Conservation (phyloP, 2,888 invertebrate genomes). For the Dermolepida albohirtum region DNA sequence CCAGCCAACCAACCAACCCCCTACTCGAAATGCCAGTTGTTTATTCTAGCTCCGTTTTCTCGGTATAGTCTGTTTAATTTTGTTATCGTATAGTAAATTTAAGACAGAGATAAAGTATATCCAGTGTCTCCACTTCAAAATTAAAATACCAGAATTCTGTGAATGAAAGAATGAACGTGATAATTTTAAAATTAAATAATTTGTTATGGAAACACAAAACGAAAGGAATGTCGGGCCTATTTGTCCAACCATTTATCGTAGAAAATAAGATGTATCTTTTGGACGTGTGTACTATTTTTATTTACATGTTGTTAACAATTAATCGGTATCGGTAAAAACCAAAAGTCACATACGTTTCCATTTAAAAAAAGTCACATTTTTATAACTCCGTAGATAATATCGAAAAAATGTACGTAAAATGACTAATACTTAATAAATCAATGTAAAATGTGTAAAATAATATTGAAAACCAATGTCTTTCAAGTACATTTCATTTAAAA, state of each 20-base stretch:
- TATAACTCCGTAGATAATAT: no score
- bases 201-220: slow-evolving; percentile 17
- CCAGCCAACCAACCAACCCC: no score
- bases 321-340: slow-evolving; percentile 10
- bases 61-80: slow-evolving; percentile 21
- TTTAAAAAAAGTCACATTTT: no score
- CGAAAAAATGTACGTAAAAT: no score
- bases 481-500: no score
- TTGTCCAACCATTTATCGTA: slow-evolving; percentile 9
- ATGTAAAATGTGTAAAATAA: no score
- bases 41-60: slow-evolving; percentile 22
- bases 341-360: no score
- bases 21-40: slow-evolving; percentile 3
- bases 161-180: slow-evolving; percentile 3
- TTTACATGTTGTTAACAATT: slow-evolving; percentile 20
- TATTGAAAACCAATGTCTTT: no score
- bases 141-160: slow-evolving; percentile 4
- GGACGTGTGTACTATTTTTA: slow-evolving; percentile 16
- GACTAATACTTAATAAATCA: no score
- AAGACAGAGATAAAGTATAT: slow-evolving; percentile 16
- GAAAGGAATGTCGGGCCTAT: slow-evolving; percentile 4
- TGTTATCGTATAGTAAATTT: slow-evolving; percentile 23
- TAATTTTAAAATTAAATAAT: slow-evolving; percentile 33
- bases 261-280: slow-evolving; percentile 27
- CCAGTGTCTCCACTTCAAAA: not conserved